phyloP scores from a whole-genome alignment of 2,888 invertebrate genomes.

The Drosophila multiciliata region DNA sequence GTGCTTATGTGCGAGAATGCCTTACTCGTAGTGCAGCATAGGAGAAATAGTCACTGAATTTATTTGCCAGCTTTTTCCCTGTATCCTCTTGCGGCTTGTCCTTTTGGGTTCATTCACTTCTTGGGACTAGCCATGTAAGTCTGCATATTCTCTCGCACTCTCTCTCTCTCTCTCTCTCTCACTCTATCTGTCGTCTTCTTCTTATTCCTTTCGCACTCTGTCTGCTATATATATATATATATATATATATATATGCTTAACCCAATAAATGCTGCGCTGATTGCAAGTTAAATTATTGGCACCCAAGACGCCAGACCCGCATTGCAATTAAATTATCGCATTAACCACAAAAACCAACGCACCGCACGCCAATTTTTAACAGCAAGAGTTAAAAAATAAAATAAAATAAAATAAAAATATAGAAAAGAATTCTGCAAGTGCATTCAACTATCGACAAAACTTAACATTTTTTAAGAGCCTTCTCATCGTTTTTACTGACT shows the following conservation, averaged over 20 bases:
- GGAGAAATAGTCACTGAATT: slow-evolving; percentile 62
- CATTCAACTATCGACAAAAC: not conserved
- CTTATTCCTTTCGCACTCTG: slow-evolving; percentile 8
- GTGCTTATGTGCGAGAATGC: slow-evolving; percentile 62
- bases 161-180: not conserved
- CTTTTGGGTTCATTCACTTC: slow-evolving; percentile 71
- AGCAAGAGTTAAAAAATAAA: slow-evolving; percentile 20
- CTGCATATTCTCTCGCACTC: slow-evolving; percentile 21
- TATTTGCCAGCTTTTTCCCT: slow-evolving; percentile 57
- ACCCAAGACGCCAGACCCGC: slow-evolving; percentile 65
- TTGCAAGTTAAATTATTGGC: slow-evolving; percentile 79
- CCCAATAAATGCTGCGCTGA: slow-evolving; percentile 75
- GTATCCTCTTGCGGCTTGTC: slow-evolving; percentile 29
- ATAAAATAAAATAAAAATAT: slow-evolving; percentile 3
- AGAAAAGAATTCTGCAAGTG: not conserved
- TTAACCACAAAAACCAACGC: slow-evolving; percentile 70
- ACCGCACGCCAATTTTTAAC: slow-evolving; percentile 24
- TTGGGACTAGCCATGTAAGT: slow-evolving; percentile 45
- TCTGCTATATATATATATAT: not conserved
- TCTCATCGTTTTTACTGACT: not conserved
- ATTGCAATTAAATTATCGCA: slow-evolving; percentile 82
- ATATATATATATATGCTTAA: slow-evolving; percentile 50
- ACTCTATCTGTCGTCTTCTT: not conserved
- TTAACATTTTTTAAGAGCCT: not conserved
- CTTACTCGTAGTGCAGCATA: slow-evolving; percentile 21